Percentiles rank a stretch among this genome's conserved stretches.
Evolutionary conservation across 2,113 vertebrate species (phyloP).

Genomic region (Stigmatopora nigra): DNA sequence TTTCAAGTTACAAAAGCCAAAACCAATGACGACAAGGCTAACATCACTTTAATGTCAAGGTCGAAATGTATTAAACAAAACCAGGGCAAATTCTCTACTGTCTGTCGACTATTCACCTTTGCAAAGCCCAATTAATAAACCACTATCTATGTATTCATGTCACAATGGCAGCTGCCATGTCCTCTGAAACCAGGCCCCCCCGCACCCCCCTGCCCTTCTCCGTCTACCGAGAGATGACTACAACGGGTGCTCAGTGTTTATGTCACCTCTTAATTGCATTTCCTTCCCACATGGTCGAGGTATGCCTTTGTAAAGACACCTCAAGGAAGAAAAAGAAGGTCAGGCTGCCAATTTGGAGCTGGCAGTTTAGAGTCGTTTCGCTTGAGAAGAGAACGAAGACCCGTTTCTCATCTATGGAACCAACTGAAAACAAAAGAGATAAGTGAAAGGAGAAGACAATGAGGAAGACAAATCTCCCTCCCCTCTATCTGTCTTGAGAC

Average conservation of each 20-base stretch:
- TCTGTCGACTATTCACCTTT: constrained; percentile 35
- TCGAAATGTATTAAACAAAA: constrained; percentile 31
- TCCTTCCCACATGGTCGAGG: constrained; percentile 51
- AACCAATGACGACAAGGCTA: constrained; percentile 33
- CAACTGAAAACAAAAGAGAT: constrained; percentile 66
- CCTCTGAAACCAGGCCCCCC: constrained; percentile 13
- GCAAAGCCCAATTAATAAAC: constrained; percentile 58
- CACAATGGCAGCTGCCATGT: constrained; percentile 48
- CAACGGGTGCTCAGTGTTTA: constrained; percentile 65
- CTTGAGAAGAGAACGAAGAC: constrained; percentile 54
- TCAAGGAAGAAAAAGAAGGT: constrained; percentile 65
- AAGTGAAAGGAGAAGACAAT: constrained; percentile 55
- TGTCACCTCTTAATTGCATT: constrained; percentile 70
- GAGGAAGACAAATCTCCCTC: constrained; percentile 46
- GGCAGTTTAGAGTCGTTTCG: constrained; percentile 63
- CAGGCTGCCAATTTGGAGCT: constrained; percentile 69
- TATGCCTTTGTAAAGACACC: constrained; percentile 60
- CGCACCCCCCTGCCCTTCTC: neutral
- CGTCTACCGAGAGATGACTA: constrained; percentile 45
- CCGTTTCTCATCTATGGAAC: constrained; percentile 59
- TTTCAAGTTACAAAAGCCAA: constrained; percentile 38
- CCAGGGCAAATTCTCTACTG: constrained; percentile 28
- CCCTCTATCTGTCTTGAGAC: constrained; percentile 31
- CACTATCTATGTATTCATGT: constrained; percentile 50
- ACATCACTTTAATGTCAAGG: constrained; percentile 35